Base-by-base conservation (phyloP, 2,888 invertebrate species). In the Entomobrya proxima region DNA sequence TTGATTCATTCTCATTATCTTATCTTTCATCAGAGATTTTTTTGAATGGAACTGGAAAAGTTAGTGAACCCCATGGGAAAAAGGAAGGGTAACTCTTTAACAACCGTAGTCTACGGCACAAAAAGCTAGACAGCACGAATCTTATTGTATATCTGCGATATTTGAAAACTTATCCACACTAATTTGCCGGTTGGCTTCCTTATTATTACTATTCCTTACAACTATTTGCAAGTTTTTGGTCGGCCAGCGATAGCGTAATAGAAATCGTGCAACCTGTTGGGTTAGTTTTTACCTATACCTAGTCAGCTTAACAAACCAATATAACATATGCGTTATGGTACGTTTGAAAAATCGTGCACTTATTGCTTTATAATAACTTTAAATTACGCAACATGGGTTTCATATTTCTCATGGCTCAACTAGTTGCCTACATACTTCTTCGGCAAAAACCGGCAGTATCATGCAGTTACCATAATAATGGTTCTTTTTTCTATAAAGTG, bases 351-450 rank as follows among this genome's bases (percentile, higher is more conserved):
- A 64, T 75, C 74, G 75, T 74, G 61, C 64, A 82, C 32, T 82
- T 82, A 82, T 82, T 82, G 82, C 82, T 75, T 74, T 61, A 82
- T 82, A 64, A 82, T 81, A 74, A 74, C 40, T 58, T 75, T 74
- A 64, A 55, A 82, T 82, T 82, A 82, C 61, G 61, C 58, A 61
- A 82, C n/a, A n/a, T 82, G 50, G 58, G 75, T 61, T 75, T 74
- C 75, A 27, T 50, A 82, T 75, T 82, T 82, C 52, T 81, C 47
- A 24, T 30, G 13, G 37, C 37, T 44, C 69, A 40, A 32, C 35
- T 61, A 30, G 32, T 2, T 32, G n/a, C 32, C 30, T 9, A 32
- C 30, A 32, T 61, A n/a, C 32, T 32, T 21, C 47, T n/a, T 44
- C 55, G 55, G 24, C 6, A 44, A 44, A 11, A 44, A 11, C n/a